Evolutionary conservation across 2,113 vertebrate species (phyloP).

Genomic region (Motacilla alba): DNA sequence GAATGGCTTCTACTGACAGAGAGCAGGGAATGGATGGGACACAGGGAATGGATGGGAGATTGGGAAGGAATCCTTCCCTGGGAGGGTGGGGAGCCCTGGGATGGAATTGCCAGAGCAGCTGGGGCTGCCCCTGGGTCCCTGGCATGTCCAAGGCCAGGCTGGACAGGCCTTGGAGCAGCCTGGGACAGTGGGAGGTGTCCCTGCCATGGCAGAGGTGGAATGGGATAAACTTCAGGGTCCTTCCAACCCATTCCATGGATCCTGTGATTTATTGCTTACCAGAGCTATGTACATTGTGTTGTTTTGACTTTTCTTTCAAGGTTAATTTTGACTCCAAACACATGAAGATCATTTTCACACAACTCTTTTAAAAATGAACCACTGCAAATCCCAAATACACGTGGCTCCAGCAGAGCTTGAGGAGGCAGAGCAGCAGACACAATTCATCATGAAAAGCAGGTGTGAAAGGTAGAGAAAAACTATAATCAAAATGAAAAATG

Average conservation of each 20-base stretch:
- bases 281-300: not conserved
- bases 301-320: not conserved
- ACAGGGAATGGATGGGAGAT: accelerated
- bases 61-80: not conserved
- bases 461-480: not conserved
- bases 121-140: not conserved
- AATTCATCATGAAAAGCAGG: not conserved
- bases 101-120: not conserved
- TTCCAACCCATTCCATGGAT: not conserved
- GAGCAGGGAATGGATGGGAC: accelerated
- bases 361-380: not conserved
- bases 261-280: not conserved
- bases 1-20: not conserved
- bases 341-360: not conserved
- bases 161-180: not conserved
- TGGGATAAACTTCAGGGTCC: not conserved
- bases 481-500: not conserved
- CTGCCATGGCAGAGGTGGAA: not conserved
- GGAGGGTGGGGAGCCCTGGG: accelerated
- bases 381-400: not conserved
- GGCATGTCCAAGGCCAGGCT: not conserved
- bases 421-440: not conserved
- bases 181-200: not conserved
- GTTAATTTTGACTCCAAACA: not conserved
- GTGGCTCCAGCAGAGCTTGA: not conserved